These are phyloP conservation scores for Sphaeridia pumilis DNA, from an alignment of 2,888 invertebrate genomes.

Conservation along the genomic window DNA sequence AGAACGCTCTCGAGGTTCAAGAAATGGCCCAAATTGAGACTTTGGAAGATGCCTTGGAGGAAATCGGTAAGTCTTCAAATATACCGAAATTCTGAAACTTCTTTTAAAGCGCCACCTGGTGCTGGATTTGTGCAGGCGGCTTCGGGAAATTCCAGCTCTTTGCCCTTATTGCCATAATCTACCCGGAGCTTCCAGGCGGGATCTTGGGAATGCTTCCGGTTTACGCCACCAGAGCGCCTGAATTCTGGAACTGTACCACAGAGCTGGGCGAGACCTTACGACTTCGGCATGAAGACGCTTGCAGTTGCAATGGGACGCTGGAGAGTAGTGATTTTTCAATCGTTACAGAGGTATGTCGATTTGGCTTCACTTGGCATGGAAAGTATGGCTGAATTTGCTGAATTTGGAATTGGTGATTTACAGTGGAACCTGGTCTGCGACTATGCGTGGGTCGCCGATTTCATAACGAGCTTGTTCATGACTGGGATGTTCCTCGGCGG, in stretches of 20 bases:
- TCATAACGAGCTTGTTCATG: constrained; percentile 24
- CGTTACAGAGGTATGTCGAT: background rate
- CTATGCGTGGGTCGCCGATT: constrained; percentile 22
- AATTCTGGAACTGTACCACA: background rate
- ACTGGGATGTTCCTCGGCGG: constrained; percentile 21
- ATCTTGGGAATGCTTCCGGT: constrained; percentile 18
- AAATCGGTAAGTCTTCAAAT: background rate
- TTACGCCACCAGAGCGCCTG: constrained; percentile 6
- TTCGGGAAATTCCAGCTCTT: constrained; percentile 21
- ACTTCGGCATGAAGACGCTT: background rate
- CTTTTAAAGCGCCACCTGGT: too few species aligned
- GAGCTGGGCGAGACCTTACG: too few species aligned
- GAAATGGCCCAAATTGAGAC: background rate
- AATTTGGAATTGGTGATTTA: too few species aligned
- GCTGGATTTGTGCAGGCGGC: too few species aligned
- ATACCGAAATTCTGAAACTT: too few species aligned
- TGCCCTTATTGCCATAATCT: constrained; percentile 13
- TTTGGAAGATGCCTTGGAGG: background rate
- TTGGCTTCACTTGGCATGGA: too few species aligned
- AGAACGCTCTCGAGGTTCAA: too few species aligned
- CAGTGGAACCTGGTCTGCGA: constrained; percentile 23
- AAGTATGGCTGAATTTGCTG: too few species aligned
- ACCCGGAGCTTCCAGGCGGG: constrained; percentile 18
- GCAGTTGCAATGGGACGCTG: background rate
- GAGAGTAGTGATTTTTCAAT: background rate